Conservation (phyloP, 2,888 invertebrate species). For the Hydraecia micacea region DNA sequence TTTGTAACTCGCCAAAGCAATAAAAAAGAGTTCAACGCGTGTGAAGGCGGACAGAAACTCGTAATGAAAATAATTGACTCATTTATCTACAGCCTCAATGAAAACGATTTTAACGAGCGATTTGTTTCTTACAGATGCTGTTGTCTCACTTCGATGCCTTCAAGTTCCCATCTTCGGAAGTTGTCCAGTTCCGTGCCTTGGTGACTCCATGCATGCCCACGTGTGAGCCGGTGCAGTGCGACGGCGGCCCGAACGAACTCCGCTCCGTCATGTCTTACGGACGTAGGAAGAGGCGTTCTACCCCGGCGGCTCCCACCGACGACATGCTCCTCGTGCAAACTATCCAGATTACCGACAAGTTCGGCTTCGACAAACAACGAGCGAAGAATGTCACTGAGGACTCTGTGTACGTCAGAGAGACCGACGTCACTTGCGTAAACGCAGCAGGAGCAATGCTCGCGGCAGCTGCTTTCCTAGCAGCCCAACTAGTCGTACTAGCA, state of each 20-base stretch:
- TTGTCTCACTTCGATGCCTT: constrained; percentile 98
- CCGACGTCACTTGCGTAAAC: constrained; percentile 92
- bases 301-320: constrained; percentile 91
- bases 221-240: constrained; percentile 97
- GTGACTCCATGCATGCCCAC: constrained; percentile 98
- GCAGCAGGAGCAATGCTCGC: constrained; percentile 95
- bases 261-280: constrained; percentile 96
- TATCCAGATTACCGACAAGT: constrained; percentile 98
- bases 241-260: constrained; percentile 95
- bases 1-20: constrained; percentile 26
- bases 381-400: constrained; percentile 92
- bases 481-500: constrained; percentile 96
- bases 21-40: constrained; percentile 49
- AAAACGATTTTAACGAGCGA: constrained; percentile 46
- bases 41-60: constrained; percentile 38
- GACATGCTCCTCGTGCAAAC: constrained; percentile 97
- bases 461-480: constrained; percentile 95
- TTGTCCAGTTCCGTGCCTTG: constrained; percentile 98
- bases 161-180: constrained; percentile 98
- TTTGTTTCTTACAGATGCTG: constrained; percentile 91
- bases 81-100: constrained; percentile 31
- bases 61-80: constrained; percentile 55
- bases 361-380: constrained; percentile 94
- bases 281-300: constrained; percentile 94
- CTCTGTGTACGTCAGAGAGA: constrained; percentile 93